Evolutionary conservation across 2,888 invertebrate genomes (phyloP).

Genomic region (Microdon myrmicae): DNA sequence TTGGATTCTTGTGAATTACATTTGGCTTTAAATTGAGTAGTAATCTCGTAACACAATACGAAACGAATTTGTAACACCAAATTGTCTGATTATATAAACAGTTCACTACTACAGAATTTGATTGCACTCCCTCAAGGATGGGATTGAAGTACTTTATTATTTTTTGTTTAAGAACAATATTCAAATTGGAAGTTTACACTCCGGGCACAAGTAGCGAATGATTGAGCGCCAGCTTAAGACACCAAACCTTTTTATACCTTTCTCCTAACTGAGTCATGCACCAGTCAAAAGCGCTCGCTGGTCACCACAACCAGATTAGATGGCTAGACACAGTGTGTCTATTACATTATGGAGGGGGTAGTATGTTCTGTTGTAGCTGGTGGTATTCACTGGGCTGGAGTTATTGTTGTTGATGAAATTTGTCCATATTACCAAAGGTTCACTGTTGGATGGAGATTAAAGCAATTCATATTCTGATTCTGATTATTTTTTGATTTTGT

Average conservation of each 20-base stretch:
- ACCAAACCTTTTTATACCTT: constrained; percentile 51
- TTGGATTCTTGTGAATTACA: constrained; percentile 20
- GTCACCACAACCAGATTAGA: constrained; percentile 29
- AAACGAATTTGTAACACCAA: no score
- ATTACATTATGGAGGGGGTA: constrained; percentile 15
- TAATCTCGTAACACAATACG: no score
- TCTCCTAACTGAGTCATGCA: constrained; percentile 39
- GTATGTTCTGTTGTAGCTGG: constrained; percentile 6
- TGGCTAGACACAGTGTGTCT: constrained; percentile 28
- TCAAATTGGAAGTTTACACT: constrained; percentile 9
- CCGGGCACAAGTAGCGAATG: constrained; percentile 33
- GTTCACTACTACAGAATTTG: constrained; percentile 45
- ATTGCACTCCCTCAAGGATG: no score
- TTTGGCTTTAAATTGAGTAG: constrained; percentile 12
- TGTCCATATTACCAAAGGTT: constrained; percentile 50
- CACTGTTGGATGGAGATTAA: constrained; percentile 26
- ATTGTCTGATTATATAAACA: constrained; percentile 36
- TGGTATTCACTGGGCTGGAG: constrained; percentile 1
- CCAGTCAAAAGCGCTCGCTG: constrained; percentile 25
- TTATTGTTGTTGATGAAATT: constrained; percentile 34
- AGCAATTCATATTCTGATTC: constrained; percentile 9
- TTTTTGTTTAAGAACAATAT: no score
- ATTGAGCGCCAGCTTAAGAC: constrained; percentile 46
- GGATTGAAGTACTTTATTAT: constrained; percentile 9
- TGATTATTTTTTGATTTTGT: constrained; percentile 14